phyloP scores from a whole-genome alignment of 1,140 invertebrate genomes.

The Sminthurinus signatus region DNA sequence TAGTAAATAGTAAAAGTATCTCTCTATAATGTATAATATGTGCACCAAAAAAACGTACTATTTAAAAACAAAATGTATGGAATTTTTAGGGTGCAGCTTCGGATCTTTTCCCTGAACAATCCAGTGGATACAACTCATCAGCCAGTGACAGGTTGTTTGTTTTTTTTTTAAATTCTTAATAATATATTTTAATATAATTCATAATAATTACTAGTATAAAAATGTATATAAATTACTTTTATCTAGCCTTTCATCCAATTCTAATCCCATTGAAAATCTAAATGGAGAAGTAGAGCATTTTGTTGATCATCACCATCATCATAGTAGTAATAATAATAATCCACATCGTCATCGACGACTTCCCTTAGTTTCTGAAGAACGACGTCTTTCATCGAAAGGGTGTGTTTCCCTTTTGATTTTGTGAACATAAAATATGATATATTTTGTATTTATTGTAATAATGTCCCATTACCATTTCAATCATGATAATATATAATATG shows the following conservation, averaged over 20 bases:
- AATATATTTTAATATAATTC: no score
- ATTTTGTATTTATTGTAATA: no score
- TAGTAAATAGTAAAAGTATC: no score
- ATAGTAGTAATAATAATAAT: not conserved
- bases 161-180: no score
- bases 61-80: not conserved
- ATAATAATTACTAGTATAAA: no score
- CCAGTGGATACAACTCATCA: constrained; percentile 70
- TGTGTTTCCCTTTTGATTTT: not conserved
- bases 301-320: not conserved
- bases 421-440: no score
- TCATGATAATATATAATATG: no score
- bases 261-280: not conserved
- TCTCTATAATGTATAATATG: no score
- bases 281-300: not conserved
- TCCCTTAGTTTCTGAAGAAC: not conserved
- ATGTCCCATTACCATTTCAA: not conserved
- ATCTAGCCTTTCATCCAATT: not conserved
- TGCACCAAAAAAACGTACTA: no score
- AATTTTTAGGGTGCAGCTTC: constrained; percentile 57
- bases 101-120: constrained; percentile 69
- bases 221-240: no score
- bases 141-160: constrained; percentile 67
- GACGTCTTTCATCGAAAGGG: not conserved
- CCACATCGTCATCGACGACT: not conserved